Percentiles rank a stretch among this genome's conserved stretches.
Evolutionary conservation across 2,113 vertebrate genomes (phyloP).

Genomic region (Chascanopsetta lugubris): DNA sequence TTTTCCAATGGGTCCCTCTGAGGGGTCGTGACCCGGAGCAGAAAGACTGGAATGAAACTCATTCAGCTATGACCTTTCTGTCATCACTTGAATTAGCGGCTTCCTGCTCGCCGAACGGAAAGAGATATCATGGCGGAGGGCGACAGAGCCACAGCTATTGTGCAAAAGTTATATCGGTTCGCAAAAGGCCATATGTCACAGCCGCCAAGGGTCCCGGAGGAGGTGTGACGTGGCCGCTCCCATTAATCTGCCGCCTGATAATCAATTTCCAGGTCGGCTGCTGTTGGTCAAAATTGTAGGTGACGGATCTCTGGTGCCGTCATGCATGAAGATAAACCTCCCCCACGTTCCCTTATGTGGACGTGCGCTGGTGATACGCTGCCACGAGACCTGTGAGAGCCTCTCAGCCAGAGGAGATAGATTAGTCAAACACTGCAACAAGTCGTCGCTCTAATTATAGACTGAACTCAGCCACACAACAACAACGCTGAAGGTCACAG

Average conservation of each 20-base stretch:
- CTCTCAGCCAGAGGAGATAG: slow-evolving; percentile 17
- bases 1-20: slow-evolving; percentile 18
- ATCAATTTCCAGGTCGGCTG: slow-evolving; percentile 21
- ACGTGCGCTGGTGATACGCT: slow-evolving; percentile 21
- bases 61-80: slow-evolving; percentile 45
- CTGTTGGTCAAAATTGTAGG: slow-evolving; percentile 48
- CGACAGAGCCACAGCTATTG: slow-evolving; percentile 28
- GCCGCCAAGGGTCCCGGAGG: slow-evolving; percentile 13
- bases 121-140: slow-evolving; percentile 32
- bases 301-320: slow-evolving; percentile 32
- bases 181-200: slow-evolving; percentile 35
- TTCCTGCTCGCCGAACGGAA: slow-evolving; percentile 40
- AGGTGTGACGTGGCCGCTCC: slow-evolving; percentile 2
- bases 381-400: slow-evolving; percentile 44
- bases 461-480: not conserved
- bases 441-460: slow-evolving; percentile 59
- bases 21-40: slow-evolving; percentile 41
- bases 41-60: slow-evolving; percentile 35
- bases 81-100: slow-evolving; percentile 52
- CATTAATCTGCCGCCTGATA: slow-evolving; percentile 46
- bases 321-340: slow-evolving; percentile 9
- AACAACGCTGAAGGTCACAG: slow-evolving; percentile 25
- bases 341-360: slow-evolving; percentile 35
- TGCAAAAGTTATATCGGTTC: slow-evolving; percentile 29
- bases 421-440: slow-evolving; percentile 27